Base-by-base conservation (phyloP, 2,888 invertebrate genomes). In the Osmoderma eremita region DNA sequence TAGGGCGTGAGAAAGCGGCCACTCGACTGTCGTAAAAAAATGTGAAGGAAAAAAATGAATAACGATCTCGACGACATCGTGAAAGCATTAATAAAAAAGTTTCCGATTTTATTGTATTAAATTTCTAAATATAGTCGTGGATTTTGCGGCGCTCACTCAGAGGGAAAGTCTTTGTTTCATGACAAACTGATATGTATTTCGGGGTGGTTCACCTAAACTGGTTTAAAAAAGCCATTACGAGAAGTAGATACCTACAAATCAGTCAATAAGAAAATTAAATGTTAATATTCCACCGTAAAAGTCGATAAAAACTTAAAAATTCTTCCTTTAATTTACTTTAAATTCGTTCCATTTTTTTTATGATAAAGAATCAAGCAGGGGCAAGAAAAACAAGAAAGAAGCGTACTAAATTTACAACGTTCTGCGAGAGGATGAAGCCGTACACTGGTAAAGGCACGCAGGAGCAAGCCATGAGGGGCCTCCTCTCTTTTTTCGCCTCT, bases 1-100 rank as follows among this genome's bases (percentile, higher is more conserved):
- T 54, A 45, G 36, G 45, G 45, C 65, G 65, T 65, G 65, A 65
- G 65, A 65, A 58, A 45, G 58, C 58, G 58, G 58, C 42, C 58
- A 58, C 58, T 45, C 58, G 58, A 58, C 58, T 30, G 58, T 58
- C 20, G 45, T 58, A 58, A 58, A 58, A 56, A 58, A 58, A 45
- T 17, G n/a, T 20, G 54, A 45, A 42, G n/a, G 45, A 24, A 58
- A 30, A 58, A 24, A 42, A 45, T 4, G 45, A 58, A 58, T 58
- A 45, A 58, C 58, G 45, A 42, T 58, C 17, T 30, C 42, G 45
- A 45, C 58, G 45, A 45, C 45, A 45, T 45, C 58, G 30, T 58
- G 58, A 58, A 58, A 58, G 45, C 45, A 58, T 42, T 58, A 58
- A 58, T 45, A 58, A 58, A 58, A 53, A 58, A 39, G 56, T 58